Evolutionary conservation across 1,140 invertebrate species (phyloP).

Genomic region (Zaprionus ghesquierei): DNA sequence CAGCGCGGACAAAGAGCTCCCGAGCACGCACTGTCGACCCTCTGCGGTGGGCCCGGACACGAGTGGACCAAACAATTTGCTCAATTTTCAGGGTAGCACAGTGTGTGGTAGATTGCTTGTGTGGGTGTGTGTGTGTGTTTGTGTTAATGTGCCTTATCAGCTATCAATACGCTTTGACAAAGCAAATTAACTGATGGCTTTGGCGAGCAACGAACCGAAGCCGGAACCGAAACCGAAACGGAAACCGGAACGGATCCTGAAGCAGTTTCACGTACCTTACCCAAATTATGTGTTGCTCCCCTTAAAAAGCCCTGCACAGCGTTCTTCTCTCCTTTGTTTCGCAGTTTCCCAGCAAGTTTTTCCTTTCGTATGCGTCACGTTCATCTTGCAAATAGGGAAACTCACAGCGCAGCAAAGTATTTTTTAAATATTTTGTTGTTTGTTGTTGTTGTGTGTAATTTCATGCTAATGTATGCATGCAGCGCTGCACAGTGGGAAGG

Average conservation of each 20-base stretch:
- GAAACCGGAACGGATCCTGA: constrained; percentile 17
- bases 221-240: constrained; percentile 28
- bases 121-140: neutral
- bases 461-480: constrained; percentile 73
- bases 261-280: neutral
- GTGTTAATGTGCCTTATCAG: constrained; percentile 55
- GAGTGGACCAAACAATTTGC: constrained; percentile 2
- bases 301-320: constrained; percentile 39
- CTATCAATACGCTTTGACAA: constrained; percentile 42
- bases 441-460: constrained; percentile 52
- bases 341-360: constrained; percentile 21
- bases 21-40: constrained; percentile 10
- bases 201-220: constrained; percentile 23
- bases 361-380: neutral
- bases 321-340: constrained; percentile 40
- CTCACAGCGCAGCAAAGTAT: neutral
- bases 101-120: neutral
- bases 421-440: constrained; percentile 21
- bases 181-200: constrained; percentile 48
- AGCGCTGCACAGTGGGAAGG: constrained; percentile 21
- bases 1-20: neutral
- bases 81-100: neutral
- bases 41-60: neutral
- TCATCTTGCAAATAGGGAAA: constrained; percentile 4
- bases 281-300: neutral